phyloP scores from a whole-genome alignment of 2,888 invertebrate species.

The Patella depressa region DNA sequence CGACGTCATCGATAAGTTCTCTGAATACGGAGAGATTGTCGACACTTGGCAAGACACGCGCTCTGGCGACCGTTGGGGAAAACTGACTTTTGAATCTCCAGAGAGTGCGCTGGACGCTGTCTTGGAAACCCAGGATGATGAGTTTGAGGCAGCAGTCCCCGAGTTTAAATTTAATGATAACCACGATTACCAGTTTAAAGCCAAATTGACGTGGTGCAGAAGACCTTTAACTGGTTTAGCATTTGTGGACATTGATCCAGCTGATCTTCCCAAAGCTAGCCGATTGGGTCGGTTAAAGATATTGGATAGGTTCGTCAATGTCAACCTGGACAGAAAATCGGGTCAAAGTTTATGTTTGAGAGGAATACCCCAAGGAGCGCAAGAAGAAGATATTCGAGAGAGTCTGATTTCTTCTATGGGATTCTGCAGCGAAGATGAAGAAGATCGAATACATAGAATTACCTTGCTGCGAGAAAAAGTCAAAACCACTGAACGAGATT shows the following conservation, averaged over 20 bases:
- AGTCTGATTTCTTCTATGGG: slow-evolving; percentile 8
- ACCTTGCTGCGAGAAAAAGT: slow-evolving; percentile 14
- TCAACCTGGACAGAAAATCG: slow-evolving; percentile 19
- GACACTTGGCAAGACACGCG: slow-evolving; percentile 32
- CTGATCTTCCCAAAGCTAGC: slow-evolving; percentile 26
- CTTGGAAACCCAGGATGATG: slow-evolving; percentile 29
- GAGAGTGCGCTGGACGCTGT: slow-evolving; percentile 35
- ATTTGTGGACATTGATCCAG: slow-evolving; percentile 43
- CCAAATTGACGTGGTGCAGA: slow-evolving; percentile 50
- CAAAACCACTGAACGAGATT: slow-evolving; percentile 4
- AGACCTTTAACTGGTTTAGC: slow-evolving; percentile 47
- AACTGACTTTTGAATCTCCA: slow-evolving; percentile 40
- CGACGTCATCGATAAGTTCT: slow-evolving; percentile 33
- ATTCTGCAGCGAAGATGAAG: background rate
- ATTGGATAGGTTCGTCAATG: slow-evolving; percentile 12
- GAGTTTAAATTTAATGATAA: slow-evolving; percentile 25
- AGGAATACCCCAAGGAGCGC: slow-evolving; percentile 26
- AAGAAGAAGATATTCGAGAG: slow-evolving; percentile 37
- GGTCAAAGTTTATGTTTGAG: slow-evolving; percentile 24
- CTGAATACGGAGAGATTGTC: slow-evolving; percentile 41
- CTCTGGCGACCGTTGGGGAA: slow-evolving; percentile 46
- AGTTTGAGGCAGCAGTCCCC: slow-evolving; percentile 36
- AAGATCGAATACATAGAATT: slow-evolving; percentile 8
- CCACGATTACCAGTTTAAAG: slow-evolving; percentile 34
- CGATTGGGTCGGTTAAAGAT: background rate